A percentile compares a stretch with the other conserved stretches of the same genome.
These are phyloP conservation scores for Hiodon alosoides DNA, from an alignment of 2,113 vertebrate species.

Conservation along the genomic window DNA sequence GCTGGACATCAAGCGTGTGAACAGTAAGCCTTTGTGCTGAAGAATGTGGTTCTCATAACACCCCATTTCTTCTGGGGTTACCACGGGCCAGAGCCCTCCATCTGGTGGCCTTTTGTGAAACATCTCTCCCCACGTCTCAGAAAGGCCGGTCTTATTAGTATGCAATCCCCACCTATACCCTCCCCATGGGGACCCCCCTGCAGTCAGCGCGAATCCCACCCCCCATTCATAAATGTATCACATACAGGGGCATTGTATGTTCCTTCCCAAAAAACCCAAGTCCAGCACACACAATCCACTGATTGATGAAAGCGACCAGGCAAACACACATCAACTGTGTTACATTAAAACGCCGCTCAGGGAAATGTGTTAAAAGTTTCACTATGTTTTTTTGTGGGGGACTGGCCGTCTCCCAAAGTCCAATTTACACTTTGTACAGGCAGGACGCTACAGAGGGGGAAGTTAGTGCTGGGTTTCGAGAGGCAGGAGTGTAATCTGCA, in stretches of 20 bases:
- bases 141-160: constrained; percentile 55
- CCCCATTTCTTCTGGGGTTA: constrained; percentile 55
- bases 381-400: neutral
- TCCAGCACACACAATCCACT: neutral
- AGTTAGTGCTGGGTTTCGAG: constrained; percentile 25
- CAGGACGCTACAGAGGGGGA: constrained; percentile 25
- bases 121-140: constrained; percentile 40
- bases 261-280: constrained; percentile 17
- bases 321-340: neutral
- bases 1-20: constrained; percentile 47
- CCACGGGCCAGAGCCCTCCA: constrained; percentile 47
- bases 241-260: constrained; percentile 45
- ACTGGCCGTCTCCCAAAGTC: neutral
- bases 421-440: constrained; percentile 3
- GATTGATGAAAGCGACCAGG: neutral
- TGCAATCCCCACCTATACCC: constrained; percentile 54
- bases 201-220: constrained; percentile 33
- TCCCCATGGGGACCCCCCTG: constrained; percentile 24
- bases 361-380: neutral
- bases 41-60: constrained; percentile 69
- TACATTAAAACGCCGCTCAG: neutral
- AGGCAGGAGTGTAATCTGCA: constrained; percentile 19
- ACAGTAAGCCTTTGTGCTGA: constrained; percentile 67
- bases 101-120: constrained; percentile 64
- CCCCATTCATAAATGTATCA: constrained; percentile 51